Evolutionary conservation across 2,113 vertebrate genomes (phyloP).

Genomic region (Carassius gibelio): DNA sequence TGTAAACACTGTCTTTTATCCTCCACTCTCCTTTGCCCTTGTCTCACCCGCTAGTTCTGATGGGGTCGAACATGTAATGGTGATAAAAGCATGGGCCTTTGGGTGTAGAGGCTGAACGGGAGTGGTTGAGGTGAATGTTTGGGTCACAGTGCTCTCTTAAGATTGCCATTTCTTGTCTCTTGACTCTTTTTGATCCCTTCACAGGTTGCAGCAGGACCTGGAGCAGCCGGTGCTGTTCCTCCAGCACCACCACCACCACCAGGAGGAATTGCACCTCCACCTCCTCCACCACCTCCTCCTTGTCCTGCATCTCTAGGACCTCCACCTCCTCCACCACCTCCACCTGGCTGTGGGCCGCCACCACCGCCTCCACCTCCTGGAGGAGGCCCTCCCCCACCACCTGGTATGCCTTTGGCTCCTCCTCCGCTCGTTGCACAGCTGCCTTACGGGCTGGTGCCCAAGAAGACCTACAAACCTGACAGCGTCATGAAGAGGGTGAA

Average conservation of each 20-base stretch:
- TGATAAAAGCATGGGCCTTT: slow-evolving; percentile 49
- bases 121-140: slow-evolving; percentile 10
- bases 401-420: slow-evolving; percentile 68
- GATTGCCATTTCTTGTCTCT: background rate
- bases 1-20: slow-evolving; percentile 27
- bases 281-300: slow-evolving; percentile 62
- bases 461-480: slow-evolving; percentile 90
- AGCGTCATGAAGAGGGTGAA: slow-evolving; percentile 92
- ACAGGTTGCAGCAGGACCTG: slow-evolving; percentile 71
- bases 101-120: background rate
- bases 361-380: slow-evolving; percentile 75
- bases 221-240: slow-evolving; percentile 38
- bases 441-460: slow-evolving; percentile 90
- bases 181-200: slow-evolving; percentile 15
- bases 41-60: slow-evolving; percentile 24
- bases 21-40: slow-evolving; percentile 19
- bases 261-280: slow-evolving; percentile 58
- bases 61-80: slow-evolving; percentile 37
- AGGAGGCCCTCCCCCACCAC: slow-evolving; percentile 74
- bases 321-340: slow-evolving; percentile 70
- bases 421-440: slow-evolving; percentile 74
- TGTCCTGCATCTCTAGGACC: slow-evolving; percentile 60
- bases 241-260: slow-evolving; percentile 58
- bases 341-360: slow-evolving; percentile 66
- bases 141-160: background rate